Percentiles rank a stretch among this genome's conserved stretches.
Conservation (phyloP, 2,797 vertebrate species). For the Anguilla anguilla region DNA sequence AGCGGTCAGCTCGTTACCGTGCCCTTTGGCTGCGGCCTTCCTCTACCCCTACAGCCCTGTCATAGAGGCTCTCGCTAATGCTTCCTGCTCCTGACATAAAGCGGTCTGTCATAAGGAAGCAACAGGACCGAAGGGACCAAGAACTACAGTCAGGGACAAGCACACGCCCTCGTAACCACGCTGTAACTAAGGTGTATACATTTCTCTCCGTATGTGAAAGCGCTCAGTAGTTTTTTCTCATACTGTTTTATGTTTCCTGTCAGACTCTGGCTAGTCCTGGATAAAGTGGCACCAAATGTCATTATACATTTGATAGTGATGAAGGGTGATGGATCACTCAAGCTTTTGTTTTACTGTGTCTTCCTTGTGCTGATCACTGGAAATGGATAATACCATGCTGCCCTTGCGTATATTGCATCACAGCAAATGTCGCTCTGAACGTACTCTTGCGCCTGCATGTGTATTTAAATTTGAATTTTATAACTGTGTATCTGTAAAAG, state of each 20-base stretch:
- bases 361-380: not conserved
- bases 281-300: not conserved
- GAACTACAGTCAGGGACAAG: not conserved
- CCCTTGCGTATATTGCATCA: not conserved
- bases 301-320: not conserved
- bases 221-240: not conserved
- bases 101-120: not conserved
- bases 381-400: not conserved
- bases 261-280: not conserved
- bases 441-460: not conserved
- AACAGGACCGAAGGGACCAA: not conserved
- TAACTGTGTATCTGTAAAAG: not conserved
- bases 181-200: not conserved
- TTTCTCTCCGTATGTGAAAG: not conserved
- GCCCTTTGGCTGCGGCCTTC: not conserved
- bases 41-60: not conserved
- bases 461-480: not conserved
- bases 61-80: not conserved
- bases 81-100: not conserved
- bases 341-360: not conserved
- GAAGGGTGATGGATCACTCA: too few relatives aligned
- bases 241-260: not conserved
- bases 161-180: not conserved
- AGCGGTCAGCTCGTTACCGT: slow-evolving; percentile 21
- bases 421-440: not conserved